phyloP scores from a whole-genome alignment of 53 echinoderm and acorn worm genomes.

The Temnopleurus reevesii region DNA sequence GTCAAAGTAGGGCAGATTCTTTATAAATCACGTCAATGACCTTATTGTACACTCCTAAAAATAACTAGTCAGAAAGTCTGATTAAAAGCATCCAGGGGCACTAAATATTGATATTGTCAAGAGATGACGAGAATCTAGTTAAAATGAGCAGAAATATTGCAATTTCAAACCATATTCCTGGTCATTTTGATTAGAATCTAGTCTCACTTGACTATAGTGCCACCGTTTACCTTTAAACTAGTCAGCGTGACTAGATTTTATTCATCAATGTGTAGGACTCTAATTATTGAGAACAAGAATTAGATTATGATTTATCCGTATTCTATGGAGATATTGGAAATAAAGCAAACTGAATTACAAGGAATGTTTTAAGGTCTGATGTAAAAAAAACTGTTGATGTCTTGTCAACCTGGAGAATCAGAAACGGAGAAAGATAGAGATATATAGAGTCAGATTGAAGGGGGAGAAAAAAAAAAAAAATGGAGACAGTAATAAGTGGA shows the following conservation, averaged over 20 bases:
- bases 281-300: background rate
- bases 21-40: no score
- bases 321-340: background rate
- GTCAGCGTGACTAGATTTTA: background rate
- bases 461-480: background rate
- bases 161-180: no score
- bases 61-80: no score
- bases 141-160: no score
- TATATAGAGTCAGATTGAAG: background rate
- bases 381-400: background rate
- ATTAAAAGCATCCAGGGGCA: no score
- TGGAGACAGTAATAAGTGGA: background rate
- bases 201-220: no score
- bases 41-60: no score
- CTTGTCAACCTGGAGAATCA: background rate
- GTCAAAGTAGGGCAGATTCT: no score
- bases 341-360: background rate
- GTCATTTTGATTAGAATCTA: no score
- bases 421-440: background rate
- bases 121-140: no score
- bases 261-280: background rate
- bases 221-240: no score
- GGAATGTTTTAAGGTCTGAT: slow-evolving; percentile 23
- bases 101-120: no score
- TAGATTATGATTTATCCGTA: background rate